A percentile compares a stretch with the other conserved stretches of the same genome.
Conservation (phyloP, 2,797 vertebrate species). For the Erpetoichthys calabaricus region DNA sequence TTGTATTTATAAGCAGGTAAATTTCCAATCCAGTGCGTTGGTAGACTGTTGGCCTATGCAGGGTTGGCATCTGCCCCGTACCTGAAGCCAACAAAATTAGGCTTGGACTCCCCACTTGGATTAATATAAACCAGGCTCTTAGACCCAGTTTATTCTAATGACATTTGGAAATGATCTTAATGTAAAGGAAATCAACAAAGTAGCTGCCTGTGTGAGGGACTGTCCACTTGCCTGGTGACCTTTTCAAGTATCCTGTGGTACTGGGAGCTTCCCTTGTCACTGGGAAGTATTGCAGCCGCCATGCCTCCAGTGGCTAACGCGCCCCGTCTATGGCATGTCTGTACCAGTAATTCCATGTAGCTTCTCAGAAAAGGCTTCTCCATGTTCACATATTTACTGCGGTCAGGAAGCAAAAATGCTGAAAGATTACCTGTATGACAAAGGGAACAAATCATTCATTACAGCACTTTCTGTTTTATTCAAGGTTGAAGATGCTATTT, state of each 20-base stretch:
- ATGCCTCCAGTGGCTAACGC: conserved; percentile 55
- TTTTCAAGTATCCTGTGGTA: conserved; percentile 26
- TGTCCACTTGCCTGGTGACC: conserved; percentile 29
- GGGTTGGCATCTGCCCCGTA: too few species aligned
- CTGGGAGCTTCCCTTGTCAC: conserved; percentile 22
- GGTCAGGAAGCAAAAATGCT: conserved; percentile 60
- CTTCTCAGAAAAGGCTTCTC: conserved; percentile 56
- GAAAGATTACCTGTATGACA: conserved; percentile 37
- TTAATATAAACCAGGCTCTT: too few species aligned
- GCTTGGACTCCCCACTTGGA: too few species aligned
- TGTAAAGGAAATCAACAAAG: too few species aligned
- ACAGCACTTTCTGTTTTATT: neutral
- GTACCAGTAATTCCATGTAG: conserved; percentile 64
- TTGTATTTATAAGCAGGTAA: too few species aligned
- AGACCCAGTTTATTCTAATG: too few species aligned
- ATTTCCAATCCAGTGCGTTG: too few species aligned
- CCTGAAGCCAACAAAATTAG: too few species aligned
- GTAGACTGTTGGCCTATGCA: too few species aligned
- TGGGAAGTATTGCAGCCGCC: conserved; percentile 46
- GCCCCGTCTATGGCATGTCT: conserved; percentile 54
- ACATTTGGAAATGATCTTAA: too few species aligned
- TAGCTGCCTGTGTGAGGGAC: too few species aligned
- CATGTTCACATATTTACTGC: conserved; percentile 67
- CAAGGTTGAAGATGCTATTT: neutral
- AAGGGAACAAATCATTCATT: neutral